Evolutionary conservation across 2,113 vertebrate species (phyloP).

Genomic region (Phylloscopus trochiloides): DNA sequence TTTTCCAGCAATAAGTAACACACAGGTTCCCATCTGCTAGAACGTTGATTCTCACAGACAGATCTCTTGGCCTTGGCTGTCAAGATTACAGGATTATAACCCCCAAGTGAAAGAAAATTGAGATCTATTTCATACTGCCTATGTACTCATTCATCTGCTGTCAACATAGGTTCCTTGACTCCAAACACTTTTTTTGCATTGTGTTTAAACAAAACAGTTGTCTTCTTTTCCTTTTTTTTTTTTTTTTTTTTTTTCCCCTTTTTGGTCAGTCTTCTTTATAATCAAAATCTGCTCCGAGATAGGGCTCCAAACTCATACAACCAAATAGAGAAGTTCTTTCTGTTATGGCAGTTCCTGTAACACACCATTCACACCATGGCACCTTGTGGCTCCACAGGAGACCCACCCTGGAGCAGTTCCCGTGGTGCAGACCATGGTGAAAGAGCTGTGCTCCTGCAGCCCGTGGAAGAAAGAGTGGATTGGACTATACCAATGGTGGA

Average conservation of each 20-base stretch:
- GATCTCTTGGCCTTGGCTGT: not conserved
- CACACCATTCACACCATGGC: not conserved
- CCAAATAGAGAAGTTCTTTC: not conserved
- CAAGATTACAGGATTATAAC: not conserved
- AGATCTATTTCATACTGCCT: not conserved
- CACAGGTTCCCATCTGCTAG: not conserved
- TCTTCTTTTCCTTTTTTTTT: not conserved
- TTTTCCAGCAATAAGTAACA: slow-evolving; percentile 1
- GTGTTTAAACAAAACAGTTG: not conserved
- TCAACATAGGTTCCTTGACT: not conserved
- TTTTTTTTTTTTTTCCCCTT: no score
- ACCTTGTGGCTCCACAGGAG: not conserved
- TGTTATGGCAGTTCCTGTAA: no score
- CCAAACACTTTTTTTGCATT: not conserved
- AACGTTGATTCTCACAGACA: slow-evolving; percentile 21
- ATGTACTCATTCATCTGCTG: not conserved
- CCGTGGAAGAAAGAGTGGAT: not conserved
- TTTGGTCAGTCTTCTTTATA: not conserved
- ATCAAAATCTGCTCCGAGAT: not conserved
- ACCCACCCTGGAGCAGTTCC: not conserved
- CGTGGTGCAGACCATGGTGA: not conserved
- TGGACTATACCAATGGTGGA: fast-evolving
- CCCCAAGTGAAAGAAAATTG: not conserved
- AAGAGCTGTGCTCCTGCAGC: not conserved
- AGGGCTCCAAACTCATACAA: not conserved